Percentiles rank a stretch among this genome's conserved stretches.
phyloP scores from a whole-genome alignment of 1,140 invertebrate species.

The Drosophila pandora region DNA sequence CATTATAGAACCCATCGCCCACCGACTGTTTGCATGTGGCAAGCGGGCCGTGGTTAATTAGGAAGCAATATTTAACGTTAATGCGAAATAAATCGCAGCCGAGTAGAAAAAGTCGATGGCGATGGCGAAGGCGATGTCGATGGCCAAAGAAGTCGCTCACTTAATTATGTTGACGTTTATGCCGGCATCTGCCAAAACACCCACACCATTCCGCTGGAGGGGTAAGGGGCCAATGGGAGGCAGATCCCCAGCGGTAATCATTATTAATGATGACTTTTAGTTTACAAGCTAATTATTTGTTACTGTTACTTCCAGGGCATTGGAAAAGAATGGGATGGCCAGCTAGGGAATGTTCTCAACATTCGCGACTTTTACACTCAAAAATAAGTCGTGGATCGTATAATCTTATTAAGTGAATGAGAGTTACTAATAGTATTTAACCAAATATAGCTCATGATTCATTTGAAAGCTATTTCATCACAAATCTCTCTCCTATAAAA shows the following conservation, averaged over 20 bases:
- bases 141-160: conserved; percentile 59
- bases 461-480: background rate
- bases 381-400: conserved; percentile 12
- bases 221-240: background rate
- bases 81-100: conserved; percentile 79
- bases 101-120: conserved; percentile 50
- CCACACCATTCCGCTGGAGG: conserved; percentile 15
- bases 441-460: background rate
- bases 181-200: conserved; percentile 42
- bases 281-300: conserved; percentile 83
- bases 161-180: conserved; percentile 82
- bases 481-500: too few species aligned
- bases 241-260: conserved; percentile 67
- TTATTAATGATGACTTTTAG: conserved; percentile 83
- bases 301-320: conserved; percentile 66
- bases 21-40: conserved; percentile 49
- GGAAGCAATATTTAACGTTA: conserved; percentile 80
- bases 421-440: background rate
- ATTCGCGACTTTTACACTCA: conserved; percentile 26
- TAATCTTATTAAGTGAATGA: background rate
- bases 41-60: conserved; percentile 71
- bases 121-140: conserved; percentile 18
- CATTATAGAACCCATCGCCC: conserved; percentile 50
- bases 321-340: background rate
- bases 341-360: conserved; percentile 2